Percentiles rank a stretch among this genome's conserved stretches.
These are phyloP conservation scores for Ephialtes manifestator DNA, from an alignment of 2,888 invertebrate genomes.

Conservation along the genomic window DNA sequence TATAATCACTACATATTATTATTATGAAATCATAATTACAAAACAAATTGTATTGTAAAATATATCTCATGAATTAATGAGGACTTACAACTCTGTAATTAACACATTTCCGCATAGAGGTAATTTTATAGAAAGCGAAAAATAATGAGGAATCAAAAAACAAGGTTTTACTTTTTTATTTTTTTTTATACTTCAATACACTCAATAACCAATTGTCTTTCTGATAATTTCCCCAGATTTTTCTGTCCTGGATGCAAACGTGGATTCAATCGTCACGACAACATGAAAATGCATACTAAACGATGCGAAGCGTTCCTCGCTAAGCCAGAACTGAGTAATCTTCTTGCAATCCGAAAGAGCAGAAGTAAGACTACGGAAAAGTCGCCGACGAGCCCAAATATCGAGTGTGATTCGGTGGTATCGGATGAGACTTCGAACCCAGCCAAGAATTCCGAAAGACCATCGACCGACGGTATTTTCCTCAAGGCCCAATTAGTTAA, in stretches of 20 bases:
- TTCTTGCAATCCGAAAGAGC: slow-evolving; percentile 60
- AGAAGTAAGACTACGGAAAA: slow-evolving; percentile 20
- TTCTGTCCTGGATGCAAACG: slow-evolving; percentile 80
- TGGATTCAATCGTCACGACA: slow-evolving; percentile 81
- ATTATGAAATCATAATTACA: too few species aligned
- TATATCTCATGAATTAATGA: too few species aligned
- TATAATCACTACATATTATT: too few species aligned
- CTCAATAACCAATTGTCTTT: background rate
- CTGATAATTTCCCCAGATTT: slow-evolving; percentile 71
- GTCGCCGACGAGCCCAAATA: background rate
- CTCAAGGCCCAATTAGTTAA: slow-evolving; percentile 1
- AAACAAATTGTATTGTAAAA: too few species aligned
- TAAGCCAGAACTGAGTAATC: slow-evolving; percentile 76
- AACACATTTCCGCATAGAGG: too few species aligned
- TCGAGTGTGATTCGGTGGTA: slow-evolving; percentile 8
- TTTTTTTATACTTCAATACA: too few species aligned
- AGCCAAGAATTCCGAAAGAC: background rate
- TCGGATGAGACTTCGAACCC: slow-evolving; percentile 19
- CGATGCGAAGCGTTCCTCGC: slow-evolving; percentile 77
- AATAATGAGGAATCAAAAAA: too few species aligned
- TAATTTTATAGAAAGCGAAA: too few species aligned
- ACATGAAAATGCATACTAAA: slow-evolving; percentile 82
- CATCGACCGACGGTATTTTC: slow-evolving; percentile 1
- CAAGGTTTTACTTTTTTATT: too few species aligned
- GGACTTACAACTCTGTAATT: too few species aligned